These are phyloP conservation scores for Thomomys bottae DNA, from an alignment of 2,113 vertebrate genomes.

Conservation along the genomic window DNA sequence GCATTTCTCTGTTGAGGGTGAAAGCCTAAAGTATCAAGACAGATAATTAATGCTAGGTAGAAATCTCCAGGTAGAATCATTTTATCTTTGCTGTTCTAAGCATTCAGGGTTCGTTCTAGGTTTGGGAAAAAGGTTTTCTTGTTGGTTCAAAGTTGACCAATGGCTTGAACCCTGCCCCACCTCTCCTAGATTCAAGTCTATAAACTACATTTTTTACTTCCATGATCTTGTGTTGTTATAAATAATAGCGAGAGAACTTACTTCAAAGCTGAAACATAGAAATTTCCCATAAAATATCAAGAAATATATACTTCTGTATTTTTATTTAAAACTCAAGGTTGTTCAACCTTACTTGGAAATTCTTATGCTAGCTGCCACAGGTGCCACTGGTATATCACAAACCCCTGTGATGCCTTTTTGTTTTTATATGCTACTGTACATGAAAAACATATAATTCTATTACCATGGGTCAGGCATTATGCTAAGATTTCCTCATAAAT, in stretches of 20 bases:
- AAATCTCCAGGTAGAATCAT: background rate
- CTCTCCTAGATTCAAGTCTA: background rate
- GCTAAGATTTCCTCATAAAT: background rate
- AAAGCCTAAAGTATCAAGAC: background rate
- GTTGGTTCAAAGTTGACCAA: fast-evolving
- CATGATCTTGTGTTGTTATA: background rate
- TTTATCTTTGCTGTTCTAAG: slow-evolving; percentile 7
- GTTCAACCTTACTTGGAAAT: background rate
- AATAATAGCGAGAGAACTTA: background rate
- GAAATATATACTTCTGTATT: background rate
- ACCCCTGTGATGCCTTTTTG: background rate
- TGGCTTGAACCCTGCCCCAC: background rate
- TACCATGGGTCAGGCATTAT: background rate
- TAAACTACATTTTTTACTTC: background rate
- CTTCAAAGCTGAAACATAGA: background rate
- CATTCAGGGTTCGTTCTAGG: background rate
- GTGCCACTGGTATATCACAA: background rate
- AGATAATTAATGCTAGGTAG: slow-evolving; percentile 15
- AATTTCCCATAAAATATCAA: background rate
- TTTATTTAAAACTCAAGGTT: background rate
- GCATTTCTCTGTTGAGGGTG: background rate
- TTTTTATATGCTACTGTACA: background rate
- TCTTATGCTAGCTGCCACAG: background rate
- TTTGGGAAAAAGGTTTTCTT: background rate
- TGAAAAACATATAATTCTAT: too few species aligned